Percentiles rank a stretch among this genome's conserved stretches.
Evolutionary conservation across 1,140 invertebrate species (phyloP).

Genomic region (Drosophila melanica): DNA sequence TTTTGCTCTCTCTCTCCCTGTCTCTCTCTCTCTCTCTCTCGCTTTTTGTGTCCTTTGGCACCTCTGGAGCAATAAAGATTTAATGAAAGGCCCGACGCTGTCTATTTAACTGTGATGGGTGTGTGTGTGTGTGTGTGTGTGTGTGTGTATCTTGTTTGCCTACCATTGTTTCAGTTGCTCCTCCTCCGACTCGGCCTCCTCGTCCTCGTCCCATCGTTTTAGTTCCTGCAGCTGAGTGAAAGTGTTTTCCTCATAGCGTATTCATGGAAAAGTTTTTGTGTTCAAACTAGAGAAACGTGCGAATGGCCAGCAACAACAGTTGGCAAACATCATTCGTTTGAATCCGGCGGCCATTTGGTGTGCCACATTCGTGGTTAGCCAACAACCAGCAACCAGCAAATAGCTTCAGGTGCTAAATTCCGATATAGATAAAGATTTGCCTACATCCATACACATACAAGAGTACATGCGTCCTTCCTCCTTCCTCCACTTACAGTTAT

Average conservation of each 20-base stretch:
- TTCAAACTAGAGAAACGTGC: conserved; percentile 51
- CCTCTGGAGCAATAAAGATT: conserved; percentile 48
- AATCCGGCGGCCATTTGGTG: conserved; percentile 52
- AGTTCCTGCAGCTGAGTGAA: conserved; percentile 52
- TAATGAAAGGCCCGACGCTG: conserved; percentile 53
- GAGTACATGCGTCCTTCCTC: conserved; percentile 6
- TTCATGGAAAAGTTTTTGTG: conserved; percentile 70
- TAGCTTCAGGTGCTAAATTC: conserved; percentile 18
- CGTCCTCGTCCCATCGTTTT: no score
- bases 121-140: conserved; percentile 23
- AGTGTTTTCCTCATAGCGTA: conserved; percentile 71
- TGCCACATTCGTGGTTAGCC: conserved; percentile 51
- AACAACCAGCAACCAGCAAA: conserved; percentile 44
- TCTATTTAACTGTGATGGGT: conserved; percentile 23
- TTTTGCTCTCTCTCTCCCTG: no score
- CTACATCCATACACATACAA: background rate
- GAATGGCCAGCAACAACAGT: conserved; percentile 22
- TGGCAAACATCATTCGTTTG: conserved; percentile 57
- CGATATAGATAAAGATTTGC: background rate
- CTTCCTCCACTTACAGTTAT: conserved; percentile 46
- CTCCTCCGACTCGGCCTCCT: no score
- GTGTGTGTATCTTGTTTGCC: conserved; percentile 47
- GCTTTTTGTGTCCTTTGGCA: background rate
- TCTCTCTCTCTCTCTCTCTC: no score
- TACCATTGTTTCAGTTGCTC: conserved; percentile 16